phyloP scores from a whole-genome alignment of 2,888 invertebrate genomes.

The Axea sp. region DNA sequence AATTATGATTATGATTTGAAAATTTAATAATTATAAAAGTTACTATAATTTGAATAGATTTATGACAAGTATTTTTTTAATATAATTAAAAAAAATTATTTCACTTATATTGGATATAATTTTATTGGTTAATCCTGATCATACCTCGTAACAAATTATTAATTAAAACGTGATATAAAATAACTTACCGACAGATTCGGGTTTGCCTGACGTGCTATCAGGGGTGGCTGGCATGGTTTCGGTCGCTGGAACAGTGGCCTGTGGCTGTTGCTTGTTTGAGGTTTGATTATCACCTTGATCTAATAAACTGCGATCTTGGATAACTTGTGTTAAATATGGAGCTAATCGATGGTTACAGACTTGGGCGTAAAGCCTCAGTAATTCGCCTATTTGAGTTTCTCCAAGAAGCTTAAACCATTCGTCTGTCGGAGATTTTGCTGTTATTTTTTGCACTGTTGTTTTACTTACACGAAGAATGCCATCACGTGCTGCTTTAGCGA shows the following conservation, averaged over 20 bases:
- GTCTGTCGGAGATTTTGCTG: constrained; percentile 85
- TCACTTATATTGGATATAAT: no score
- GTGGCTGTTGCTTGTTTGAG: constrained; percentile 75
- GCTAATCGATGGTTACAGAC: constrained; percentile 88
- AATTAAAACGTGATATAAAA: constrained; percentile 17
- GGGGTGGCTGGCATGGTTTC: constrained; percentile 78
- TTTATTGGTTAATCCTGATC: constrained; percentile 10
- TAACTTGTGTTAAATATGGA: constrained; percentile 87
- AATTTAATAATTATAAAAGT: no score
- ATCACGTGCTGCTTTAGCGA: constrained; percentile 90
- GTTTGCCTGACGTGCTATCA: constrained; percentile 74
- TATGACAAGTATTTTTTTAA: no score
- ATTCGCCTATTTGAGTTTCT: constrained; percentile 89
- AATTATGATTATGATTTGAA: no score
- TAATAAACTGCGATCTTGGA: constrained; percentile 86
- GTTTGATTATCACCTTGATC: constrained; percentile 82
- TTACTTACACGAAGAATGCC: constrained; percentile 92
- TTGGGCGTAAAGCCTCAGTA: constrained; percentile 92
- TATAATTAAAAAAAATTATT: no score
- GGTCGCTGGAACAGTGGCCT: constrained; percentile 80
- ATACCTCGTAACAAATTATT: not conserved
- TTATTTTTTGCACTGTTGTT: constrained; percentile 81
- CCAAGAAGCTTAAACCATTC: constrained; percentile 94
- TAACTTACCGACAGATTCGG: constrained; percentile 72
- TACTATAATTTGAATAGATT: no score